phyloP scores from a whole-genome alignment of 2,888 invertebrate genomes.

The Caenorhabditis zanzibari region DNA sequence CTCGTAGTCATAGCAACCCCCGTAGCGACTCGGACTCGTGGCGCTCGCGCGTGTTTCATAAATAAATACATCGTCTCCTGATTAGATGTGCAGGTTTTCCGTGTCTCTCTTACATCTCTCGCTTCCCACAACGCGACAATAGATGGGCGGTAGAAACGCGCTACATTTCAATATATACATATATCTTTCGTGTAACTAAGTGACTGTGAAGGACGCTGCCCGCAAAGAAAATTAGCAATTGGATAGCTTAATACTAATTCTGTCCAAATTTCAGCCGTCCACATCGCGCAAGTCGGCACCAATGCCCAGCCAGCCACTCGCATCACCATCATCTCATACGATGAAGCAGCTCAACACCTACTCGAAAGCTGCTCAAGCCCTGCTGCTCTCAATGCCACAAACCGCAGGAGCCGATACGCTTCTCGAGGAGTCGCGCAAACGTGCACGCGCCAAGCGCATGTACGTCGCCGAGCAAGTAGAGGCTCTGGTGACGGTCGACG shows the following conservation, averaged over 20 bases:
- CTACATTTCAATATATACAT: too few relatives aligned
- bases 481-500: conserved; percentile 46
- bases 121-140: too few relatives aligned
- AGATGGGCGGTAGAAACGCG: too few relatives aligned
- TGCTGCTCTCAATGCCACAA: conserved; percentile 9
- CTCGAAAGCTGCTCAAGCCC: conserved; percentile 14
- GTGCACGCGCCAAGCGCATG: conserved; percentile 40
- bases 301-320: background rate
- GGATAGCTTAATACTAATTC: background rate
- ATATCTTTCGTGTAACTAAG: too few relatives aligned
- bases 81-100: too few relatives aligned
- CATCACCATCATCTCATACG: background rate
- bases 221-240: too few relatives aligned
- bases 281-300: conserved; percentile 36
- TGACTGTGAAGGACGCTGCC: too few relatives aligned
- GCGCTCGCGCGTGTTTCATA: too few relatives aligned
- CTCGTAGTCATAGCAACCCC: too few relatives aligned
- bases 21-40: too few relatives aligned
- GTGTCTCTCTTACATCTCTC: too few relatives aligned
- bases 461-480: conserved; percentile 42
- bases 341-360: conserved; percentile 50
- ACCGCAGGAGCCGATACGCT: conserved; percentile 48
- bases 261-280: background rate
- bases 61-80: too few relatives aligned
- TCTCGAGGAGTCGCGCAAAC: conserved; percentile 33